Percentiles rank a stretch among this genome's conserved stretches.
Evolutionary conservation across 2,888 invertebrate species (phyloP).

Genomic region (Mechanitis mazaeus): DNA sequence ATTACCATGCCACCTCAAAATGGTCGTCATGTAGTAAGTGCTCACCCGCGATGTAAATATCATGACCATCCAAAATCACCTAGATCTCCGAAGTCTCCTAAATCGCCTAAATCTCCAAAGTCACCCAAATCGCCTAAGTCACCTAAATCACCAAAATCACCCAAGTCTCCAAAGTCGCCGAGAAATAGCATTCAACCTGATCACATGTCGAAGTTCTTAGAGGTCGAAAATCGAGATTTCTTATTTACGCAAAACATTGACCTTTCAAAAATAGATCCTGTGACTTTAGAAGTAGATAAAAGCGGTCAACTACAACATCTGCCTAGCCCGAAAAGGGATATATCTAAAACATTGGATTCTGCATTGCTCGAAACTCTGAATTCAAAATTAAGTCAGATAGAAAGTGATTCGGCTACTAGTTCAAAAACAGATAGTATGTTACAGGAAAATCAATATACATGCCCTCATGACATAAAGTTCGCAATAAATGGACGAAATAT

Average conservation of each 20-base stretch:
- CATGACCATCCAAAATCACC: conserved; percentile 73
- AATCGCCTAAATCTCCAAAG: conserved; percentile 80
- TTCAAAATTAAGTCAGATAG: conserved; percentile 84
- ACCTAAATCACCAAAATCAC: conserved; percentile 75
- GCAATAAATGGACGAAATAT: conserved; percentile 67
- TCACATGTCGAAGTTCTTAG: conserved; percentile 65
- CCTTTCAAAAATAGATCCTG: conserved; percentile 83
- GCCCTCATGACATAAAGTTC: conserved; percentile 72
- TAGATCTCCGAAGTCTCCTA: conserved; percentile 75
- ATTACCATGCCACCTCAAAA: conserved; percentile 68
- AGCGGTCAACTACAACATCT: conserved; percentile 78
- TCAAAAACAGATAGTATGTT: conserved; percentile 83
- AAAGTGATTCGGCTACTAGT: conserved; percentile 85
- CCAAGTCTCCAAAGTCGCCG: conserved; percentile 72
- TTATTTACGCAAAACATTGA: conserved; percentile 86
- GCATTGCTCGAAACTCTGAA: conserved; percentile 81
- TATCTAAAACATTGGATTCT: conserved; percentile 82
- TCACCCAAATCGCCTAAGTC: conserved; percentile 79
- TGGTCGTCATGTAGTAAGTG: conserved; percentile 63
- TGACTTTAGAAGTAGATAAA: conserved; percentile 83
- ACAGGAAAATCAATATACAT: conserved; percentile 67
- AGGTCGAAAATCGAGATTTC: conserved; percentile 78
- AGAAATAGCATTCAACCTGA: conserved; percentile 66
- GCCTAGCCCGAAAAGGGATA: conserved; percentile 83
- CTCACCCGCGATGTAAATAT: conserved; percentile 70